Conservation (phyloP, 2,797 vertebrate genomes). For the Glossophaga mutica region DNA sequence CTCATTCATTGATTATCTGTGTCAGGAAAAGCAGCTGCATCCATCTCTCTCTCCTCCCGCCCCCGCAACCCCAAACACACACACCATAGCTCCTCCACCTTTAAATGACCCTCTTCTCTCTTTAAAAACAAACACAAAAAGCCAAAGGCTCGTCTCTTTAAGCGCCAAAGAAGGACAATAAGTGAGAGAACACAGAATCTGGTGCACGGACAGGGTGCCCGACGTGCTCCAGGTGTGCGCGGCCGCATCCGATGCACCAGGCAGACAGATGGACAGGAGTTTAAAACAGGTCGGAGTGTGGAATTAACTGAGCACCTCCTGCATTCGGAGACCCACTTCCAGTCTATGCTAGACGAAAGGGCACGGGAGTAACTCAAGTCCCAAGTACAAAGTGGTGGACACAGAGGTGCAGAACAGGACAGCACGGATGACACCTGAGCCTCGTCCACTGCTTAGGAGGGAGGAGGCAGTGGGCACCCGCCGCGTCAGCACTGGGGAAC, state of each 20-base stretch:
- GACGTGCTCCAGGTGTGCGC: background rate
- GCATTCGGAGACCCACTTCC: background rate
- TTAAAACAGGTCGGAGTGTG: background rate
- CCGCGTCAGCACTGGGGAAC: background rate
- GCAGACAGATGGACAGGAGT: background rate
- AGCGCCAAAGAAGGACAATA: background rate
- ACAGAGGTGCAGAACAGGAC: background rate
- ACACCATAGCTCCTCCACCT: background rate
- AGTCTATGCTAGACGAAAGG: background rate
- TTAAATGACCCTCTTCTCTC: background rate
- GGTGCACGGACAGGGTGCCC: background rate
- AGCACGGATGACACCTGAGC: background rate
- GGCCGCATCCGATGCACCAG: no score
- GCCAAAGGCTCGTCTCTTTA: background rate
- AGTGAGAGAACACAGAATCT: background rate
- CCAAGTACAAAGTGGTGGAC: background rate
- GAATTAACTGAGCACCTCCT: background rate
- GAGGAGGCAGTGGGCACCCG: no score
- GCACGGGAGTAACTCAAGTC: background rate
- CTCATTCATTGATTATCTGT: background rate
- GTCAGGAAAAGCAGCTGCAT: background rate
- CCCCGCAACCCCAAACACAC: background rate
- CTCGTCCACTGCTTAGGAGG: background rate
- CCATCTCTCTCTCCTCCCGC: no score
- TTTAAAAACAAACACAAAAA: background rate